Percentiles rank a stretch among this genome's conserved stretches.
These are phyloP conservation scores for Lobophora halterata DNA, from an alignment of 2,888 invertebrate genomes.

Conservation along the genomic window DNA sequence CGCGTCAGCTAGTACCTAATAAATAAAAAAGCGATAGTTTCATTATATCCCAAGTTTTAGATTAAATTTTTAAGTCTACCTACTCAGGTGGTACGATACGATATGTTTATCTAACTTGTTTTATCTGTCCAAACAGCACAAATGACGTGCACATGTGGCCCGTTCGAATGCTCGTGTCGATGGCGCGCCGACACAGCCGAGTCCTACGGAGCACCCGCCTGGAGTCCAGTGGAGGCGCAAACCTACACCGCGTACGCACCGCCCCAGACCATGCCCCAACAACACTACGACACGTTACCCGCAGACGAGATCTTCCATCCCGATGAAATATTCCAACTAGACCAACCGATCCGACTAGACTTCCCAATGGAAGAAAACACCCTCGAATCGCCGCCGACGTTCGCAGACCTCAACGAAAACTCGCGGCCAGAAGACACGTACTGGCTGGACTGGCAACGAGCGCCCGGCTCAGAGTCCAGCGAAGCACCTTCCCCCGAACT, in stretches of 20 bases:
- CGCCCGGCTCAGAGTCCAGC: slow-evolving; percentile 73
- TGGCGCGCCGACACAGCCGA: slow-evolving; percentile 65
- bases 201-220: slow-evolving; percentile 55
- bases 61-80: too few species aligned
- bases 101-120: neutral
- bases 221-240: slow-evolving; percentile 59
- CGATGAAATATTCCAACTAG: slow-evolving; percentile 88
- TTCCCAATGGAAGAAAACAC: slow-evolving; percentile 76
- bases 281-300: slow-evolving; percentile 82
- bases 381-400: slow-evolving; percentile 84
- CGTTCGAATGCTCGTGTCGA: slow-evolving; percentile 87
- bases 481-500: slow-evolving; percentile 81
- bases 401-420: slow-evolving; percentile 87
- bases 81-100: too few species aligned
- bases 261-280: slow-evolving; percentile 57
- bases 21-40: too few species aligned
- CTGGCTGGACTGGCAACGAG: slow-evolving; percentile 81
- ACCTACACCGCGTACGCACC: slow-evolving; percentile 57
- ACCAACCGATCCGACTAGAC: slow-evolving; percentile 85
- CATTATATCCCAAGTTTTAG: too few species aligned
- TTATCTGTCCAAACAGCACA: slow-evolving; percentile 62
- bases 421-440: slow-evolving; percentile 82
- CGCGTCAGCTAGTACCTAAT: too few species aligned
- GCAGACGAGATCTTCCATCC: slow-evolving; percentile 87
- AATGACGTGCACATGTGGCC: slow-evolving; percentile 86